Evolutionary conservation across 2,113 vertebrate species (phyloP), one percentile per base, ranked within the genome.

Genomic region (Mesitornis unicolor): DNA sequence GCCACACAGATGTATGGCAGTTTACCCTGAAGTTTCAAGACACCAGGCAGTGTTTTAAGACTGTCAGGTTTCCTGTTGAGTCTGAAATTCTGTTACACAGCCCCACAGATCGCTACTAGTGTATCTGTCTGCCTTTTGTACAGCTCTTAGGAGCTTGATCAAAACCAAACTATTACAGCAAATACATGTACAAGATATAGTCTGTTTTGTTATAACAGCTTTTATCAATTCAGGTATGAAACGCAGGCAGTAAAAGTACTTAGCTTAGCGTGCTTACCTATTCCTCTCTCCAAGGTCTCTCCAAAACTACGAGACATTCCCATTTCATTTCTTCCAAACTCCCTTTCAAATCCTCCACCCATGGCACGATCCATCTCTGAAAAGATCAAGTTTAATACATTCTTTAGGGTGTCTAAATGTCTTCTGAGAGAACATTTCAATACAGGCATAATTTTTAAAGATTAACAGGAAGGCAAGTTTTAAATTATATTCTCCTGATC

Each of bases 291-390:
- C 98, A 99, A 98, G 47, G 98, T 98, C 51, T 99, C 99, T 87
- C 98, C 99, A 97, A 99, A 99, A 96, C 97, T 98, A 87, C 98
- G 98, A 96, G 99, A 98, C 98, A 99, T 99, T 95, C 98, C 98
- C 98, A 99, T 98, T 87, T 99, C 98, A 80, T 98, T 99, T 91
- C 99, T 98, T 92, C 99, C 99, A 98, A 99, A 99, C 82, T 98
- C 98, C 95, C 98, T 98, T 84, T 99, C 99, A 98, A 99, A 99
- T 95, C 98, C 98, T 86, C 98, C 98, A 93, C 98, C 98, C 96
- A 99, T 98, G 83, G 99, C 99, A 96, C 98, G 98, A 93, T 99
- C 98, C 98, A 99, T 99, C 92, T 99, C 99, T 99, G 96, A 81
- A 97, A 96, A 97, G 64, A 96, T 69, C 93, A 93, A 78, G 29